Percentiles rank a stretch among this genome's conserved stretches.
These are phyloP conservation scores for Eupithecia dodoneata DNA, from an alignment of 2,888 invertebrate genomes.

Conservation along the genomic window DNA sequence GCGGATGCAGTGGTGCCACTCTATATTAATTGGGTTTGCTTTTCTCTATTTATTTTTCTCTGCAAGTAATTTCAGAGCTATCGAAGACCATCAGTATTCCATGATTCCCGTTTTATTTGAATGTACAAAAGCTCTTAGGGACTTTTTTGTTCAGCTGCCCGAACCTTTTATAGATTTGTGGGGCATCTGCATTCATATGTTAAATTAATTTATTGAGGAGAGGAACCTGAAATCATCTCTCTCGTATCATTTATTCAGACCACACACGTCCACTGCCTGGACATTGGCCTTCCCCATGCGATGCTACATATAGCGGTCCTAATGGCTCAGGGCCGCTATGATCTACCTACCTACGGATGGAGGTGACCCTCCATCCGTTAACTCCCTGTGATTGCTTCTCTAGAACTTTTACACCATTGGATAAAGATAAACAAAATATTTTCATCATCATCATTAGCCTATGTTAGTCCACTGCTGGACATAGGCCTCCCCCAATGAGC, in stretches of 20 bases:
- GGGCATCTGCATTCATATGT: not conserved
- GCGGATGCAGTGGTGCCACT: slow-evolving; percentile 71
- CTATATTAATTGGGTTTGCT: slow-evolving; percentile 72
- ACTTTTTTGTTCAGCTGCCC: not conserved
- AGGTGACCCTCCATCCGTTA: too few relatives aligned
- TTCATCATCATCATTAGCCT: too few relatives aligned
- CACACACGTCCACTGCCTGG: too few relatives aligned
- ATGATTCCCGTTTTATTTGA: slow-evolving; percentile 26
- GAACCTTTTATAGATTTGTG: slow-evolving; percentile 8
- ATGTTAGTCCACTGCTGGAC: too few relatives aligned
- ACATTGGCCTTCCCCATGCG: too few relatives aligned
- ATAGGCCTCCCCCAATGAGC: too few relatives aligned
- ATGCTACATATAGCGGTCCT: too few relatives aligned
- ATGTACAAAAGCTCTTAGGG: slow-evolving; percentile 21
- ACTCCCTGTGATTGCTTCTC: too few relatives aligned
- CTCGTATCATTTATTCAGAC: not conserved
- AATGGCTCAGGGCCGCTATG: too few relatives aligned
- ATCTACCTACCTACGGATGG: too few relatives aligned
- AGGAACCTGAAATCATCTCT: not conserved
- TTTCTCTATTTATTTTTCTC: slow-evolving; percentile 61
- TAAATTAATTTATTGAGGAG: not conserved
- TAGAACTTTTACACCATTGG: too few relatives aligned
- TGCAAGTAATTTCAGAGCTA: slow-evolving; percentile 41
- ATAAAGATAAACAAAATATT: too few relatives aligned
- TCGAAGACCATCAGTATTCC: slow-evolving; percentile 29